Evolutionary conservation across 2,797 vertebrate genomes (phyloP).

Genomic region (Myioborus melanocephalus): DNA sequence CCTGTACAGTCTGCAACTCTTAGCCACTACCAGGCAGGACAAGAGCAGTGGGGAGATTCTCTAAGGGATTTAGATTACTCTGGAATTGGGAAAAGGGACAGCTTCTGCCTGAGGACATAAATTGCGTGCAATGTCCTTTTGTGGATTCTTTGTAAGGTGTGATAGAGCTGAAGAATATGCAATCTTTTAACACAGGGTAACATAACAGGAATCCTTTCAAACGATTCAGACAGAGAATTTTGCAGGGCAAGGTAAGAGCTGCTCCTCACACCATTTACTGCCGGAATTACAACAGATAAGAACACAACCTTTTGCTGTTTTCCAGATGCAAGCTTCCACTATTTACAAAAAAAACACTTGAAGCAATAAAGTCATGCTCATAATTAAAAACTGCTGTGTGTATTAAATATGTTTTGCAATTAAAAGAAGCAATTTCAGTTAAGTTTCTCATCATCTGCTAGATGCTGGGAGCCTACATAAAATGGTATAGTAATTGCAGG

Average conservation of each 20-base stretch:
- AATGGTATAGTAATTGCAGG: not conserved
- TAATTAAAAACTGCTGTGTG: not conserved
- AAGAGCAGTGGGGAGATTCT: not conserved
- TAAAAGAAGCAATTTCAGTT: not conserved
- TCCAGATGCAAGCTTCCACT: not conserved
- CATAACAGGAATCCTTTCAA: not conserved
- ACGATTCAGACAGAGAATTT: not conserved
- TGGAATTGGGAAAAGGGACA: not conserved
- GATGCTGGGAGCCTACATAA: not conserved
- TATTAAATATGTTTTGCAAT: not conserved
- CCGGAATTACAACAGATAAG: not conserved
- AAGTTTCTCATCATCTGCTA: not conserved
- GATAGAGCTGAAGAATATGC: not conserved
- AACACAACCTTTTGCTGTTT: not conserved
- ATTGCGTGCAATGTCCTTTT: not conserved
- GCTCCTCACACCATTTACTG: not conserved
- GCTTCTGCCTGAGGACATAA: not conserved
- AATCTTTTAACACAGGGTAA: not conserved
- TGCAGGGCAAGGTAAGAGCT: not conserved
- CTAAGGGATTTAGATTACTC: not conserved
- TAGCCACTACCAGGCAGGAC: not conserved
- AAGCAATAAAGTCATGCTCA: not conserved
- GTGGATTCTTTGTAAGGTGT: not conserved
- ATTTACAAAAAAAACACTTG: not conserved
- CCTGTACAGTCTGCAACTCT: not conserved